Evolutionary conservation across 2,888 invertebrate genomes (phyloP).

Genomic region (Pandemis corylana): DNA sequence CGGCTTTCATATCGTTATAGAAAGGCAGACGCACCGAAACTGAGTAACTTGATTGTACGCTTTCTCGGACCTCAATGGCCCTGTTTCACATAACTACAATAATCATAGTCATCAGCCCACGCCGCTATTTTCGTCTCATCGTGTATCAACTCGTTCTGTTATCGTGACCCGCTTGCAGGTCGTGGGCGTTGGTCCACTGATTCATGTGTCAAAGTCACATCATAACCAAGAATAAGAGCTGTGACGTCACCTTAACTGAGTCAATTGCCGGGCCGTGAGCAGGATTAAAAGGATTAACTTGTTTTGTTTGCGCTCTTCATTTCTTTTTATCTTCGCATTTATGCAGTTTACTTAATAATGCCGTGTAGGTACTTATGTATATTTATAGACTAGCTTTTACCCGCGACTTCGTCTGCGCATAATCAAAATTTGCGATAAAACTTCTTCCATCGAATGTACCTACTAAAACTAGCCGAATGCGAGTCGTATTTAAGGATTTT

Average conservation of each 20-base stretch:
- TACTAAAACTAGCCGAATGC: no score
- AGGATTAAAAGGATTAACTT: not conserved
- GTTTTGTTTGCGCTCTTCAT: not conserved
- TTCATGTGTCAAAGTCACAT: conserved; percentile 14
- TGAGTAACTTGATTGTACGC: not conserved
- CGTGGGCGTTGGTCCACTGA: conserved; percentile 33
- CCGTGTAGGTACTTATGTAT: not conserved
- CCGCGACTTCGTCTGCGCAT: no score
- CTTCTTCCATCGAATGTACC: no score
- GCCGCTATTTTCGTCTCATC: conserved; percentile 1
- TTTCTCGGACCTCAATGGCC: not conserved
- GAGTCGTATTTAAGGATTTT: no score
- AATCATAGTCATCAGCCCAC: not conserved
- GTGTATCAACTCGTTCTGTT: conserved; percentile 18
- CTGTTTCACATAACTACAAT: not conserved
- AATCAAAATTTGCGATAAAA: no score
- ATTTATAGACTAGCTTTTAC: no score
- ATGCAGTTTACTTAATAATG: not conserved
- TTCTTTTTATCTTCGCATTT: not conserved
- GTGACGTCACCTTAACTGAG: not conserved
- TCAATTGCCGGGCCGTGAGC: not conserved
- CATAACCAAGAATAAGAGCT: conserved; percentile 31
- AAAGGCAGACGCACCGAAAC: not conserved
- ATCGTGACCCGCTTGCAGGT: conserved; percentile 28
- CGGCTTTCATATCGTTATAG: not conserved